Evolutionary conservation across 2,888 invertebrate species (phyloP).

Genomic region (Brachylomia viminalis): DNA sequence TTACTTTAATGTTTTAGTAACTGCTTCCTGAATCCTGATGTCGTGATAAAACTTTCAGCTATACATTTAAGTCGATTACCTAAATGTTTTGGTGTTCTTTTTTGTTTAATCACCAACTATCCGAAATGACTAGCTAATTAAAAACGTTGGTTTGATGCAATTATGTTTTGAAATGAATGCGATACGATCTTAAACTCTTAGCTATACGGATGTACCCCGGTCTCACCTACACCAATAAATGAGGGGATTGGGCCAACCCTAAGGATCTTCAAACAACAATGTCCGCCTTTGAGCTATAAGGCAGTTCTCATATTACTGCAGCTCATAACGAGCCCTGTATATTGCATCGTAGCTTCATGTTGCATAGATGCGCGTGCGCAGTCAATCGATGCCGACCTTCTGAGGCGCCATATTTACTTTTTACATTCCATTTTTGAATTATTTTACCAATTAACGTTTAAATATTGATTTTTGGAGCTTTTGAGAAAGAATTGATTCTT

Average conservation of each 20-base stretch:
- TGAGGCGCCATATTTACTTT: slow-evolving; percentile 69
- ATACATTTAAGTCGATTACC: background rate
- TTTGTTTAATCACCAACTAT: background rate
- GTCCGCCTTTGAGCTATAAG: slow-evolving; percentile 51
- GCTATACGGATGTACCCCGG: background rate
- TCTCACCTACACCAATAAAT: background rate
- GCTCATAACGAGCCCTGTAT: slow-evolving; percentile 60
- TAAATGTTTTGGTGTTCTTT: background rate
- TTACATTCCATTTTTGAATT: slow-evolving; percentile 61
- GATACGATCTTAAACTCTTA: no score
- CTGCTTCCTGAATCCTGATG: slow-evolving; percentile 31
- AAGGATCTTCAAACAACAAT: slow-evolving; percentile 56
- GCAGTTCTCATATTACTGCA: slow-evolving; percentile 61
- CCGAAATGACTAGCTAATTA: background rate
- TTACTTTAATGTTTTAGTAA: background rate
- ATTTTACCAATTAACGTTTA: slow-evolving; percentile 38
- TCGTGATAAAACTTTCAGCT: slow-evolving; percentile 39
- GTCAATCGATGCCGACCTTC: slow-evolving; percentile 71
- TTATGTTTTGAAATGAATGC: background rate
- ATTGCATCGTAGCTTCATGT: slow-evolving; percentile 51
- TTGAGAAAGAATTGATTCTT: slow-evolving; percentile 7
- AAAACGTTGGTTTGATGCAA: background rate
- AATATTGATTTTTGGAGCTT: slow-evolving; percentile 30
- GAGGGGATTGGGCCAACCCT: slow-evolving; percentile 52
- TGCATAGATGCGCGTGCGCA: slow-evolving; percentile 64